Evolutionary conservation across 1,140 invertebrate species (phyloP).

Genomic region (Eubasilissa regina): DNA sequence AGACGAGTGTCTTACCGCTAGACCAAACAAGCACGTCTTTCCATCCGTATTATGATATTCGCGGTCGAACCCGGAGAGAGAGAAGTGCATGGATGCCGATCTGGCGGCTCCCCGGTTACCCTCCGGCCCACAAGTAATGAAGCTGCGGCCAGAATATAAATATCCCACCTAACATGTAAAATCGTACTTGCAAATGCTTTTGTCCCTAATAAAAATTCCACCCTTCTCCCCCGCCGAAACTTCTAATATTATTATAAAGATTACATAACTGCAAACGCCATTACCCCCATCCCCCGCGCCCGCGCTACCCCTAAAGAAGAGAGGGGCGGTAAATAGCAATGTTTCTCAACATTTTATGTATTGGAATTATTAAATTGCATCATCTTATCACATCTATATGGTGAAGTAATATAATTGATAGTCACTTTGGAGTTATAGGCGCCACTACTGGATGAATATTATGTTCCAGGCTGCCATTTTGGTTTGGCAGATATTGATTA

Average conservation of each 20-base stretch:
- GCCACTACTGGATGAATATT: too few relatives aligned
- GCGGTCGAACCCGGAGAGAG: not conserved
- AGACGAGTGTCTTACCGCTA: too few relatives aligned
- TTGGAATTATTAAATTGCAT: not conserved
- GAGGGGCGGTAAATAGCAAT: not conserved
- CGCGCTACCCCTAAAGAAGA: not conserved
- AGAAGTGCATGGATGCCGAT: slow-evolving; percentile 11
- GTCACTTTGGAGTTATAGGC: too few relatives aligned
- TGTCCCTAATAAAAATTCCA: slow-evolving; percentile 47
- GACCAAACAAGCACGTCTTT: too few relatives aligned
- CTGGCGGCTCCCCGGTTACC: not conserved
- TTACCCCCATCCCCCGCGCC: slow-evolving; percentile 48
- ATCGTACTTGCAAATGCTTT: slow-evolving; percentile 40
- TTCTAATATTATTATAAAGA: slow-evolving; percentile 61
- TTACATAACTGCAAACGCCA: slow-evolving; percentile 61
- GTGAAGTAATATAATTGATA: too few relatives aligned
- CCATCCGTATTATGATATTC: too few relatives aligned
- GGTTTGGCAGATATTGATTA: too few relatives aligned
- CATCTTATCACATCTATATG: not conserved
- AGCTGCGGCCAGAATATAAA: slow-evolving; percentile 35
- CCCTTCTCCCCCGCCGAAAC: slow-evolving; percentile 32
- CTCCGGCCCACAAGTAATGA: slow-evolving; percentile 35
- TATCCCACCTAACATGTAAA: slow-evolving; percentile 42
- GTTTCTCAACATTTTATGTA: slow-evolving; percentile 9
- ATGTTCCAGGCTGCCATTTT: too few relatives aligned